phyloP scores from a whole-genome alignment of 2,797 vertebrate species.

The Adrianichthys oophorus region DNA sequence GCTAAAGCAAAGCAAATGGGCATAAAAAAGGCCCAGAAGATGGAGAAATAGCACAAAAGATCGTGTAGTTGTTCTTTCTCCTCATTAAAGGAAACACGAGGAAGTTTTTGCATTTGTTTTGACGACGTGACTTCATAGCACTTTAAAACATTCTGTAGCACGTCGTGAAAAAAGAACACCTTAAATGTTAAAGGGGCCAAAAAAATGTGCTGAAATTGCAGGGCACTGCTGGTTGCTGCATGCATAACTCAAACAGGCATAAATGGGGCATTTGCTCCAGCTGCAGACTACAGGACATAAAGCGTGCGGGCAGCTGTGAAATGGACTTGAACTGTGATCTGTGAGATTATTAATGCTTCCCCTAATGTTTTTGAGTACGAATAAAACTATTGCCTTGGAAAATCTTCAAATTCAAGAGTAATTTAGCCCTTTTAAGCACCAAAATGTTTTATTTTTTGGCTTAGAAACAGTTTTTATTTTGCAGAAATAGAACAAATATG shows the following conservation, averaged over 20 bases:
- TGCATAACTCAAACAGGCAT: neutral
- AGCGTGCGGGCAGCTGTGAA: neutral
- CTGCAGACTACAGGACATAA: neutral
- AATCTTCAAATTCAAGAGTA: too few species aligned
- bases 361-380: neutral
- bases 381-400: too few species aligned
- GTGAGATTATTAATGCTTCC: neutral
- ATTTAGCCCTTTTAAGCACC: too few species aligned
- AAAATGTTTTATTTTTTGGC: neutral
- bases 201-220: neutral
- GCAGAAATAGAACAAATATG: neutral
- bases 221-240: neutral
- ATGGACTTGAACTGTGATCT: neutral
- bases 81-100: conserved; percentile 1
- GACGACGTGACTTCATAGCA: too few species aligned
- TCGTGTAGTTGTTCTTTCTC: conserved; percentile 1
- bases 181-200: neutral
- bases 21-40: conserved; percentile 13
- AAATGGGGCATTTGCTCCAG: neutral
- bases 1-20: conserved; percentile 28
- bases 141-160: too few species aligned
- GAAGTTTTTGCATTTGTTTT: neutral
- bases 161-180: too few species aligned
- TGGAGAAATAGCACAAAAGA: conserved; percentile 12
- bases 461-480: neutral